Base-by-base conservation (phyloP, 1,140 invertebrate genomes). In the Camponotus vicinus region DNA sequence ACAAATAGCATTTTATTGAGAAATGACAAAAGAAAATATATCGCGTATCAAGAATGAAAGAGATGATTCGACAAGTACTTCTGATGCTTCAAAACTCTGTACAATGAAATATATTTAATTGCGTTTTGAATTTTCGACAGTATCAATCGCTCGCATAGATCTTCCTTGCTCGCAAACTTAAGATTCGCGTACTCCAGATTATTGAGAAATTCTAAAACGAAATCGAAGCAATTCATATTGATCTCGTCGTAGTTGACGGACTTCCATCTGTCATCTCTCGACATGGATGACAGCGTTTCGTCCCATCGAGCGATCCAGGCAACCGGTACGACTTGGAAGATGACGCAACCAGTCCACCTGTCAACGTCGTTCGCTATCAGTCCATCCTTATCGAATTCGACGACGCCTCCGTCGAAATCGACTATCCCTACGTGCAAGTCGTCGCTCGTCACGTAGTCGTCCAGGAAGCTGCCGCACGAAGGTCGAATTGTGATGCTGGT, bases 231-330 rank as follows among this genome's bases (percentile, higher is more conserved):
- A 86, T 95, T 95, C 52, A 92, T 76, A 3, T 64, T 83, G 18
- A 37, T 37, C 27, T 91, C 78, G 61, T 94, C 37, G 57, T 95
- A 95, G 86, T 93, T 93, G 2, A 71, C 49, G 21, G 71, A 61
- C 18, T 70, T 92, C 95, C 95, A 95, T 86, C 90, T 92, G 37
- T 59, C 0, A 75, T 92, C 73, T 45, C 85, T 89, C 15, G 64
- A 78, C 40, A 91, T 91, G 34, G 70, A 49, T 5, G 71, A 42
- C n/a, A 95, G 85, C 15, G 85, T 92, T 67, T 92, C 66, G 52
- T 95, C 94, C 94, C 94, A 95, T 80, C 91, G 91, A 45, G 49
- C 73, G 34, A 86, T 71, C 95, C 95, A 95, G 18, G 94, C 93
- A 52, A 91, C 84, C 13, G 94, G 92, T 42, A 95, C 86, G 7